Evolutionary conservation across 2,888 invertebrate genomes (phyloP), one percentile per base, ranked within the genome.

Genomic region (Noctuana brunneofusca): DNA sequence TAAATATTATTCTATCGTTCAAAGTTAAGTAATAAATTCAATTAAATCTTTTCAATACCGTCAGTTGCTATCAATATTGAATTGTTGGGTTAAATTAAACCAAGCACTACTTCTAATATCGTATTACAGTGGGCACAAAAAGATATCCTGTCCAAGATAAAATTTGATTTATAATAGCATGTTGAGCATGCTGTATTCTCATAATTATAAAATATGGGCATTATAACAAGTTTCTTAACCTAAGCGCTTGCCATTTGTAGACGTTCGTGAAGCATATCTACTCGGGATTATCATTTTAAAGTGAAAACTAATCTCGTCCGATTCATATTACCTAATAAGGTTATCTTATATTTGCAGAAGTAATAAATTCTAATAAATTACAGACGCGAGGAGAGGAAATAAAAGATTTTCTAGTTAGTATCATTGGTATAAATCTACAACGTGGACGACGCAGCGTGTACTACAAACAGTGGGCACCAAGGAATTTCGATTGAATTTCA

Each of bases 1-100:
- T 80, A n/a, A n/a, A n/a, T n/a, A 3, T 27, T 3, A 27, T 27
- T 3, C 27, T 5, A 27, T 27, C 8, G 27, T 5, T 27, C 8
- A 27, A 27, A 27, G 8, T 5, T 27, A 27, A 5, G 3, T 5
- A 3, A 5, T 27, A 27, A 5, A 27, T 11, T 2, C 32, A 11
- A 8, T 5, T 8, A 2, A 32, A 32, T 8, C 3, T 32, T 5
- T 3, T 32, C 3, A 3, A 32, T 8, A 32, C 32, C 3, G 24
- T 24, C 24, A 24, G 27, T 8, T 30, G 4, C 8, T 9, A 30
- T 30, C 9, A 30, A 30, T 30, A 30, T 30, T 9, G 9, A 11
- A 11, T 11, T 11, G 9, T 30, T 30, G 8, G 8, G 11, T 30
- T 11, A 30, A 30, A 30, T 30, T 30, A 30, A 30, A 24, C 24